A percentile compares a stretch with the other conserved stretches of the same genome.
Evolutionary conservation across 1,140 invertebrate genomes (phyloP).

Genomic region (Polypedilum vanderplanki): DNA sequence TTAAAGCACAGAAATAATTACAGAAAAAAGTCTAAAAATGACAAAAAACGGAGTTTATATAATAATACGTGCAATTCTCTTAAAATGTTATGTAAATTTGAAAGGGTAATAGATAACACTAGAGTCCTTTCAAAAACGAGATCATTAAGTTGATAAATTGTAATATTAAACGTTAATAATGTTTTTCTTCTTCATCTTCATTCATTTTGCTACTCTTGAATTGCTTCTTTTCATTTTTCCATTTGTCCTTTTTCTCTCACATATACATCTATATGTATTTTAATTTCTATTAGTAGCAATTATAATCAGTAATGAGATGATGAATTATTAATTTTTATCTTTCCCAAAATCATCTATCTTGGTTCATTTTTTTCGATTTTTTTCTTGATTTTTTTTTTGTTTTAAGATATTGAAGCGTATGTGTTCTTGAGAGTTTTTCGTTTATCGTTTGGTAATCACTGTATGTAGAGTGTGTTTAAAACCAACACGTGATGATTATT

Average conservation of each 20-base stretch:
- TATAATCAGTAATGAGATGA: too few species aligned
- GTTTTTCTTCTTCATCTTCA: neutral
- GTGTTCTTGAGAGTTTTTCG: slow-evolving; percentile 14
- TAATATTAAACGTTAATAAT: neutral
- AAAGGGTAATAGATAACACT: slow-evolving; percentile 1
- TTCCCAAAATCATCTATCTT: neutral
- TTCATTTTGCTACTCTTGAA: neutral
- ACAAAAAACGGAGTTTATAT: slow-evolving; percentile 4
- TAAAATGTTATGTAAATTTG: neutral
- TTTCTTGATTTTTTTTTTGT: neutral
- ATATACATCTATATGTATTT: too few species aligned
- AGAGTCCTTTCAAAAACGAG: slow-evolving; percentile 5
- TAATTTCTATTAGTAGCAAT: too few species aligned
- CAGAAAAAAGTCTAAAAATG: neutral
- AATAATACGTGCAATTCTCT: slow-evolving; percentile 7
- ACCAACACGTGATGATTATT: slow-evolving; percentile 97
- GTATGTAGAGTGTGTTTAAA: slow-evolving; percentile 89
- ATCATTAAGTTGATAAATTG: slow-evolving; percentile 19
- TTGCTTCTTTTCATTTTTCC: neutral
- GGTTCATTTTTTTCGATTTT: neutral
- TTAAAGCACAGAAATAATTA: neutral
- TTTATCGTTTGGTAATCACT: slow-evolving; percentile 52
- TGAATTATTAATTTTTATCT: neutral
- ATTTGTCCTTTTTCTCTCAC: neutral
- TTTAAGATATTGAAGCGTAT: slow-evolving; percentile 16